phyloP scores from a whole-genome alignment of 1,140 invertebrate species.

The Ericerus pela region DNA sequence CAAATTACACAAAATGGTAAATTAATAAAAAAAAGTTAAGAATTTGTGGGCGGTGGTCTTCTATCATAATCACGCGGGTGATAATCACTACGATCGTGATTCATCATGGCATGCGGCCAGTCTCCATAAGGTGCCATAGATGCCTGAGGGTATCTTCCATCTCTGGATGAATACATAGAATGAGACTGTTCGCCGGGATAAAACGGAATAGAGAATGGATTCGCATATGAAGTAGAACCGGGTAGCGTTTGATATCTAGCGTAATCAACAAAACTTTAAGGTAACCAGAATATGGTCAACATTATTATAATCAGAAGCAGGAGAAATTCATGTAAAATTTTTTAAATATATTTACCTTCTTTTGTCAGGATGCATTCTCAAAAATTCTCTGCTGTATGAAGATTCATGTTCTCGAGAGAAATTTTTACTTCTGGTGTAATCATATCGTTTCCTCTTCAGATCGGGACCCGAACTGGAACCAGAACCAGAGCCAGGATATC shows the following conservation, averaged over 20 bases:
- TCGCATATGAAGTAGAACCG: background rate
- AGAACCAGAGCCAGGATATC: background rate
- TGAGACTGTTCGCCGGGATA: background rate
- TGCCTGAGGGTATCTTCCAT: background rate
- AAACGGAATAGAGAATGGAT: background rate
- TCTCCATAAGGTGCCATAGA: background rate
- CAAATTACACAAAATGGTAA: too few species aligned
- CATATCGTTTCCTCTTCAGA: background rate
- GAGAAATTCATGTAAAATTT: background rate
- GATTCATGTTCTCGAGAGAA: constrained; percentile 4
- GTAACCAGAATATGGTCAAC: background rate
- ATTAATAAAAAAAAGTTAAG: too few species aligned
- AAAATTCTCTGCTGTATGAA: background rate
- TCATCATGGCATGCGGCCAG: constrained; percentile 1
- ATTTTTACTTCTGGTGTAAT: background rate
- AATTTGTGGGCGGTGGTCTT: background rate
- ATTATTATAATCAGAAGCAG: background rate
- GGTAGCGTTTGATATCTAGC: background rate
- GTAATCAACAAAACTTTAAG: background rate
- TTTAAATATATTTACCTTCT: background rate
- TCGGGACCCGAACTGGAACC: too few species aligned
- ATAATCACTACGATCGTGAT: background rate
- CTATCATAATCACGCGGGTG: background rate
- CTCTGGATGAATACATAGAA: background rate
- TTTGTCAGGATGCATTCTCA: constrained; percentile 2